A percentile compares a stretch with the other conserved stretches of the same genome.
Conservation (phyloP, 2,113 vertebrate species). For the Sminthopsis crassicaudata region DNA sequence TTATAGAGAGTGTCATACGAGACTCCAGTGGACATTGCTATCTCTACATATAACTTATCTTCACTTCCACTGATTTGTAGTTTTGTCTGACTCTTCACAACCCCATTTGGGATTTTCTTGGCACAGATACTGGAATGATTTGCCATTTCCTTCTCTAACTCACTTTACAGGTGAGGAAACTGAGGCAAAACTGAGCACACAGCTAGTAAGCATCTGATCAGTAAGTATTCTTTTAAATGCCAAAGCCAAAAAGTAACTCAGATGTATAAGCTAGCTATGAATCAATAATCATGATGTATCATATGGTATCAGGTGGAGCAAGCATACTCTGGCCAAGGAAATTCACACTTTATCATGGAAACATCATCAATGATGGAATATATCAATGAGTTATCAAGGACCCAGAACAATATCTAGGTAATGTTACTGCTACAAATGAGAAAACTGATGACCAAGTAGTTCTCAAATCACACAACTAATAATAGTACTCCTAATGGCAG, state of each 20-base stretch:
- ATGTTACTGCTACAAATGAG: background rate
- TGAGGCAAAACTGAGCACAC: too few relatives aligned
- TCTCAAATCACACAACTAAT: background rate
- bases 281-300: background rate
- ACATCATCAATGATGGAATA: background rate
- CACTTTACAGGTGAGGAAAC: too few relatives aligned
- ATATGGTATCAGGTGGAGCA: background rate
- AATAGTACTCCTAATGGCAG: background rate
- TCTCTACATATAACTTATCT: background rate
- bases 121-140: too few relatives aligned
- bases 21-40: background rate
- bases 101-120: too few relatives aligned
- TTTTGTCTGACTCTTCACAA: too few relatives aligned
- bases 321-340: background rate
- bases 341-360: background rate
- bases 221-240: background rate
- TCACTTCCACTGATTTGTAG: background rate
- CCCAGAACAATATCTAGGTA: background rate
- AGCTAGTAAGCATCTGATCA: background rate
- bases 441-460: background rate
- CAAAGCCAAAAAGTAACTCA: background rate
- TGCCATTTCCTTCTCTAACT: too few relatives aligned
- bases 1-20: background rate
- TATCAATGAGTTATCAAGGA: background rate
- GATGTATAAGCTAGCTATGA: background rate